These are phyloP conservation scores for Calidris pugnax DNA, from an alignment of 2,113 vertebrate genomes.

Conservation along the genomic window DNA sequence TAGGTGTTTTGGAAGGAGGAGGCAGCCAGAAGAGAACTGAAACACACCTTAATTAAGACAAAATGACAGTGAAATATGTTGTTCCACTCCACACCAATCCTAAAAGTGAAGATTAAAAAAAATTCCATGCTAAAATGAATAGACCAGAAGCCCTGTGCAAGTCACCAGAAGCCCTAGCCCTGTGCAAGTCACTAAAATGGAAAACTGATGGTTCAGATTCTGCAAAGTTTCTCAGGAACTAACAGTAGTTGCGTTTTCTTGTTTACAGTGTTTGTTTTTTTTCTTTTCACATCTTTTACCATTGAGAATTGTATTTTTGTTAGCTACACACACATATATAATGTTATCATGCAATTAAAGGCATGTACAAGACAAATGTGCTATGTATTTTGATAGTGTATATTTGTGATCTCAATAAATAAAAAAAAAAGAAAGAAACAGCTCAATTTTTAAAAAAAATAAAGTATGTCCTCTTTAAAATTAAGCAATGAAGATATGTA, in stretches of 20 bases:
- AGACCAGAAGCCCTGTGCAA: background rate
- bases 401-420: background rate
- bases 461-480: background rate
- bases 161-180: background rate
- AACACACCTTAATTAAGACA: background rate
- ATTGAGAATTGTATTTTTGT: background rate
- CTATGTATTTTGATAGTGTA: background rate
- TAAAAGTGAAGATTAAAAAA: background rate
- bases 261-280: too few species aligned
- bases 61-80: background rate
- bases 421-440: background rate
- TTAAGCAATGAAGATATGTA: background rate
- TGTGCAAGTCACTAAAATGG: background rate
- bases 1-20: background rate
- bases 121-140: background rate
- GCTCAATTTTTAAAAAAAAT: background rate
- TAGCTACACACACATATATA: background rate
- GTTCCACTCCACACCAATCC: background rate
- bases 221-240: background rate
- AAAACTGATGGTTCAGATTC: background rate
- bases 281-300: background rate
- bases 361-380: background rate
- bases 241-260: background rate
- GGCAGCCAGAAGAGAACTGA: background rate
- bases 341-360: background rate